phyloP scores from a whole-genome alignment of 1,140 invertebrate species.

The Euura lappo region DNA sequence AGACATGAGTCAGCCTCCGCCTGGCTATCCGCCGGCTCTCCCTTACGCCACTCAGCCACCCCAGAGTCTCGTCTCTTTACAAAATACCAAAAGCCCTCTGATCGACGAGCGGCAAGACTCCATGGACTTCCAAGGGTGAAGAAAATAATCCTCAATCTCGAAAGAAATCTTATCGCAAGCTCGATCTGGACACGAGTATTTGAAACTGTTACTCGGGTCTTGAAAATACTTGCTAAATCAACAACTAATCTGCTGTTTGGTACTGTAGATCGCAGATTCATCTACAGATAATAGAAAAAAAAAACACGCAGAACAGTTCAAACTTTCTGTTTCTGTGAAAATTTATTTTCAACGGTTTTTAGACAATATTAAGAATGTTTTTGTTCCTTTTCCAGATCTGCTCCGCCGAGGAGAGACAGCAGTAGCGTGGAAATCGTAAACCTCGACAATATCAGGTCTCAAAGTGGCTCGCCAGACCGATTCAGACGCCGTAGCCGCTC shows the following conservation, averaged over 20 bases:
- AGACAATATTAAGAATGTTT: neutral
- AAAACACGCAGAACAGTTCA: too few species aligned
- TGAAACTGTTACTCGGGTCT: neutral
- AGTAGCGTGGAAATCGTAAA: slow-evolving; percentile 61
- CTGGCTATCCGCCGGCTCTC: slow-evolving; percentile 59
- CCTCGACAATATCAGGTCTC: slow-evolving; percentile 52
- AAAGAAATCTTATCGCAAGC: neutral
- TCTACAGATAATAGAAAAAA: too few species aligned
- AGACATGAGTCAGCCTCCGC: slow-evolving; percentile 66
- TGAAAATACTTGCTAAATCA: neutral
- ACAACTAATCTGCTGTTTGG: neutral
- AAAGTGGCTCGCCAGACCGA: slow-evolving; percentile 55
- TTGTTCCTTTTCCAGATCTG: slow-evolving; percentile 11
- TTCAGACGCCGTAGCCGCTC: slow-evolving; percentile 59
- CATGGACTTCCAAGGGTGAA: slow-evolving; percentile 29
- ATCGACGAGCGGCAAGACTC: slow-evolving; percentile 45
- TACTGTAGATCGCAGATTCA: too few species aligned
- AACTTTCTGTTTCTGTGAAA: too few species aligned
- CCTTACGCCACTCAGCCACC: slow-evolving; percentile 51
- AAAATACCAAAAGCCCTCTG: slow-evolving; percentile 52
- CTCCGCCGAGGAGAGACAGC: slow-evolving; percentile 48
- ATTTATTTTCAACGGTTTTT: too few species aligned
- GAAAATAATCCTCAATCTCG: neutral
- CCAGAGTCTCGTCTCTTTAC: slow-evolving; percentile 33
- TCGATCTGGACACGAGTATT: neutral